phyloP scores from a whole-genome alignment of 2,888 invertebrate genomes.

The Hemithea aestivaria region DNA sequence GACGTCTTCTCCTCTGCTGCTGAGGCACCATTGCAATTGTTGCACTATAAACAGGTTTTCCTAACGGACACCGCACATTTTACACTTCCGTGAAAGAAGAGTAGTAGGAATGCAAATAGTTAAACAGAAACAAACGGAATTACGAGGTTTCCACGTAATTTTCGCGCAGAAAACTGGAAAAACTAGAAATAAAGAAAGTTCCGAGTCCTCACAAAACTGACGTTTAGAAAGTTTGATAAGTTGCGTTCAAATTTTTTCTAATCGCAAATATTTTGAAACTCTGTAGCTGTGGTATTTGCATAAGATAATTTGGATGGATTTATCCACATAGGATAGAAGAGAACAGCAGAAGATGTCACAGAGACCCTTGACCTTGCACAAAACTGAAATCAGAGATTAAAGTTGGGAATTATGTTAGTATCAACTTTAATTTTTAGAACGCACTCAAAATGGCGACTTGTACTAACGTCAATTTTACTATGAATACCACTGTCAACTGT shows the following conservation, averaged over 20 bases:
- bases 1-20: conserved; percentile 68
- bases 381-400: too few relatives aligned
- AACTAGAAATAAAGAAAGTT: conserved; percentile 67
- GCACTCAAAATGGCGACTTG: too few relatives aligned
- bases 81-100: conserved; percentile 17
- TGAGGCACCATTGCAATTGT: conserved; percentile 63
- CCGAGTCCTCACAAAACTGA: conserved; percentile 59
- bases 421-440: too few relatives aligned
- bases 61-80: conserved; percentile 27
- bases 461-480: too few relatives aligned
- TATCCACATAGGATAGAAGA: too few relatives aligned
- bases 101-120: conserved; percentile 9
- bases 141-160: conserved; percentile 14
- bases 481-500: too few relatives aligned
- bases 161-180: conserved; percentile 60
- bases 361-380: too few relatives aligned
- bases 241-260: too few relatives aligned
- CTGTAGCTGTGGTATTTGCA: too few relatives aligned
- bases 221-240: conserved; percentile 66
- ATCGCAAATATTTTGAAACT: not conserved
- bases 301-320: too few relatives aligned
- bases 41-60: conserved; percentile 26
- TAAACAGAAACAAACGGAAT: not conserved
- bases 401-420: too few relatives aligned
- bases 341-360: too few relatives aligned